Conservation (phyloP, 2,113 vertebrate species). For the Sinocyclocheilus grahami region DNA sequence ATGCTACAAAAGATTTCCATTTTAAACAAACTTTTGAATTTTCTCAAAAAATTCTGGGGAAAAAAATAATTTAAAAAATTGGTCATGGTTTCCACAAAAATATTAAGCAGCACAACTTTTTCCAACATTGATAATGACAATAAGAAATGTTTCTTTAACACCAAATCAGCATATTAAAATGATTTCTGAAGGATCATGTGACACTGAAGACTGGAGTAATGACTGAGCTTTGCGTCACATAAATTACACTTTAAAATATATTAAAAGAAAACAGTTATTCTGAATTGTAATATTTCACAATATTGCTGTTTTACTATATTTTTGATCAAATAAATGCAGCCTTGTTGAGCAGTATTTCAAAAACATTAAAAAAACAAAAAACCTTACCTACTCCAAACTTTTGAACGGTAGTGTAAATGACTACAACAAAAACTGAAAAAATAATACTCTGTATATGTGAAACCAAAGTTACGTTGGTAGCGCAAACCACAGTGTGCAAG, state of each 20-base stretch:
- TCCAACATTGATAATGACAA: not conserved
- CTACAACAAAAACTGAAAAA: not conserved
- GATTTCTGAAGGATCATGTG: not conserved
- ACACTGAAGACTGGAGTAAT: not conserved
- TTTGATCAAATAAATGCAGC: not conserved
- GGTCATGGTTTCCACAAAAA: not conserved
- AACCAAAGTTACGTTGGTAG: constrained; percentile 3
- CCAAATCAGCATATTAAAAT: not conserved
- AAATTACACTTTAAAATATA: not conserved
- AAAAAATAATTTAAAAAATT: too few relatives aligned
- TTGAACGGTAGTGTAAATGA: not conserved
- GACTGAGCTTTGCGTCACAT: not conserved
- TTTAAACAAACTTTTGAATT: not conserved
- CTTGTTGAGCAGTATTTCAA: not conserved
- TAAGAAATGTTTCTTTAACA: not conserved
- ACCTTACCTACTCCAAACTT: not conserved
- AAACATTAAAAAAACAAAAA: not conserved
- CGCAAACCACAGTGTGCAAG: constrained; percentile 11
- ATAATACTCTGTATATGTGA: not conserved
- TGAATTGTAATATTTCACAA: not conserved
- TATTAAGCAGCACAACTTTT: not conserved
- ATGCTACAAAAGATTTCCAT: too few relatives aligned
- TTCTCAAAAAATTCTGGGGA: too few relatives aligned
- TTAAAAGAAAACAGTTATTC: not conserved
- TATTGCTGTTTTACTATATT: not conserved